phyloP scores from a whole-genome alignment of 2,888 invertebrate species.

The Melieria crassipennis region DNA sequence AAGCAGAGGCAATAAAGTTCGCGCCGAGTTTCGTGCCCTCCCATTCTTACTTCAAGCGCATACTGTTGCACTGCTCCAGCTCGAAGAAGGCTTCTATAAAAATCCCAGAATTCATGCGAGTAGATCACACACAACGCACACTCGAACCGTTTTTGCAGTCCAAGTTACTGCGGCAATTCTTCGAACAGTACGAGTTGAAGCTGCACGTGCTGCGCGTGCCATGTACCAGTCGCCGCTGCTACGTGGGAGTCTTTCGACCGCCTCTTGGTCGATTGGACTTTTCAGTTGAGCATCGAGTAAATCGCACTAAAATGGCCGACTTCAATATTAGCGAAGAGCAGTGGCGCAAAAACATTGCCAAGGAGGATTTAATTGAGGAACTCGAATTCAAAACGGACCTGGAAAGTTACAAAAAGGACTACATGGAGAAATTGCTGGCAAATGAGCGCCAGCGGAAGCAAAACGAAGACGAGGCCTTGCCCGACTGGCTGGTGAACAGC shows the following conservation, averaged over 20 bases:
- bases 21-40: conserved; percentile 58
- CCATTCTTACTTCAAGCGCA: conserved; percentile 54
- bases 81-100: conserved; percentile 26
- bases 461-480: background rate
- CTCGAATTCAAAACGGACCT: conserved; percentile 41
- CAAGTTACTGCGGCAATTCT: conserved; percentile 44
- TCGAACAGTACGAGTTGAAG: conserved; percentile 41
- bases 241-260: conserved; percentile 51
- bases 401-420: conserved; percentile 36
- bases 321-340: conserved; percentile 47
- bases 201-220: conserved; percentile 49
- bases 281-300: background rate
- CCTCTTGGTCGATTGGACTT: background rate
- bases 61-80: conserved; percentile 46
- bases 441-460: conserved; percentile 11
- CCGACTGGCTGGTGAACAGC: background rate
- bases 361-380: conserved; percentile 31
- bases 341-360: conserved; percentile 50
- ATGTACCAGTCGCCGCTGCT: conserved; percentile 43
- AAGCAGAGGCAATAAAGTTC: conserved; percentile 43
- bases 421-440: conserved; percentile 9
- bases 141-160: conserved; percentile 52
- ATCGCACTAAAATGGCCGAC: conserved; percentile 43
- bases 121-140: conserved; percentile 53
- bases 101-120: conserved; percentile 55